These are phyloP conservation scores for Tolmerus cingulatus DNA, from an alignment of 2,888 invertebrate species.

Conservation along the genomic window DNA sequence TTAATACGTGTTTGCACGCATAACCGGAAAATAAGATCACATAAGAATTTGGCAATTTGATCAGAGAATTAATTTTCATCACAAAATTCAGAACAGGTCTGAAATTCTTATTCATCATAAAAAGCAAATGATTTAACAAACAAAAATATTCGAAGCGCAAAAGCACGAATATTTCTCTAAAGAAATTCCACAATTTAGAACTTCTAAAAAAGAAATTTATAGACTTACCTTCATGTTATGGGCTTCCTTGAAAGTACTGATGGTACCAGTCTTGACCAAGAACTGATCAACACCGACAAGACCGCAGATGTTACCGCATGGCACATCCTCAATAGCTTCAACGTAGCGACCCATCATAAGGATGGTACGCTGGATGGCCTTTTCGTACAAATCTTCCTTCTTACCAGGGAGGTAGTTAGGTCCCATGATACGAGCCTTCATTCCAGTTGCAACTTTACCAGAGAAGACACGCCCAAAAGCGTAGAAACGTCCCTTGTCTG, in stretches of 20 bases:
- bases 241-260: conserved; percentile 98
- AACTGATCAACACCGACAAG: conserved; percentile 99
- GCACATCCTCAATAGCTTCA: conserved; percentile 99
- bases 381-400: conserved; percentile 98
- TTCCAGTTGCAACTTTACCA: conserved; percentile 89
- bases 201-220: neutral
- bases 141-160: too few relatives aligned
- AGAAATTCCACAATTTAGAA: too few relatives aligned
- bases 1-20: neutral
- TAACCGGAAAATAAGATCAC: neutral
- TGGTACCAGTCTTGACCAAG: conserved; percentile 98
- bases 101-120: conserved; percentile 50
- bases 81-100: conserved; percentile 55
- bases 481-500: conserved; percentile 99
- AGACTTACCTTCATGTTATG: conserved; percentile 89
- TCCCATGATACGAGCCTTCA: conserved; percentile 98
- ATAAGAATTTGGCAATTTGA: neutral
- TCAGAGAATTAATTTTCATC: neutral
- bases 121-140: neutral
- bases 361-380: conserved; percentile 99
- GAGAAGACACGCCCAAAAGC: conserved; percentile 99
- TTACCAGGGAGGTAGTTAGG: conserved; percentile 98
- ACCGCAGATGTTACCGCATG: conserved; percentile 99
- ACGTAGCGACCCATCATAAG: conserved; percentile 99
- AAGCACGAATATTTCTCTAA: too few relatives aligned